phyloP scores from a whole-genome alignment of 2,113 vertebrate genomes.

The Tachycineta bicolor region DNA sequence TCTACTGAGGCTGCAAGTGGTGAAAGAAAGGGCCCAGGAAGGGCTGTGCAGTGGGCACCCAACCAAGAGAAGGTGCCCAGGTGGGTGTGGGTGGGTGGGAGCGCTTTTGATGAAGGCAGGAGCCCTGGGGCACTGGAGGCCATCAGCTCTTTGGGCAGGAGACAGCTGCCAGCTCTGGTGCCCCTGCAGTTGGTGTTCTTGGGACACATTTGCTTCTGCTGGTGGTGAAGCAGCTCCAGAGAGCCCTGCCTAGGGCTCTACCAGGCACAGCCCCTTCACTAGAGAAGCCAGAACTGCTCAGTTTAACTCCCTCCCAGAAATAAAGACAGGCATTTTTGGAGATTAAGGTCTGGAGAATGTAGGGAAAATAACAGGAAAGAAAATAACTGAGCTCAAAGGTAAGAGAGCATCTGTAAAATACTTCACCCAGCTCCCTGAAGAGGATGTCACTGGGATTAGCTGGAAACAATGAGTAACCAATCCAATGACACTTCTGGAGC shows the following conservation, averaged over 20 bases:
- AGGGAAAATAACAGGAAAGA: not conserved
- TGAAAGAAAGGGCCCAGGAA: not conserved
- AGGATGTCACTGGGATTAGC: not conserved
- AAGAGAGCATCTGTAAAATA: not conserved
- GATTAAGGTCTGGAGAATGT: not conserved
- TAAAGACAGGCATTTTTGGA: not conserved
- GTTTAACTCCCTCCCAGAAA: not conserved
- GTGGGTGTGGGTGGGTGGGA: not conserved
- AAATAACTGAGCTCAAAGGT: not conserved
- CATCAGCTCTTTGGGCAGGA: not conserved
- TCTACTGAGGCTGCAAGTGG: not conserved
- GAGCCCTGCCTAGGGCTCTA: not conserved
- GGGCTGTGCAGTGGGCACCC: fast-evolving
- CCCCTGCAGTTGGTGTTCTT: not conserved
- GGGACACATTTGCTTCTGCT: not conserved
- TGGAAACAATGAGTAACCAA: not conserved
- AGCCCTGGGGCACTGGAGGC: not conserved
- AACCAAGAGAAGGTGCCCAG: not conserved
- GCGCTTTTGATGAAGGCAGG: not conserved
- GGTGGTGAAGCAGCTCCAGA: not conserved
- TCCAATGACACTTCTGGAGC: not conserved
- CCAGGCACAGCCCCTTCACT: not conserved
- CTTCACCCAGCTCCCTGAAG: not conserved
- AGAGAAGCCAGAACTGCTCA: not conserved
- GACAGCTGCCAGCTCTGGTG: not conserved